phyloP scores from a whole-genome alignment of 2,113 vertebrate species.

The Isurus oxyrinchus region DNA sequence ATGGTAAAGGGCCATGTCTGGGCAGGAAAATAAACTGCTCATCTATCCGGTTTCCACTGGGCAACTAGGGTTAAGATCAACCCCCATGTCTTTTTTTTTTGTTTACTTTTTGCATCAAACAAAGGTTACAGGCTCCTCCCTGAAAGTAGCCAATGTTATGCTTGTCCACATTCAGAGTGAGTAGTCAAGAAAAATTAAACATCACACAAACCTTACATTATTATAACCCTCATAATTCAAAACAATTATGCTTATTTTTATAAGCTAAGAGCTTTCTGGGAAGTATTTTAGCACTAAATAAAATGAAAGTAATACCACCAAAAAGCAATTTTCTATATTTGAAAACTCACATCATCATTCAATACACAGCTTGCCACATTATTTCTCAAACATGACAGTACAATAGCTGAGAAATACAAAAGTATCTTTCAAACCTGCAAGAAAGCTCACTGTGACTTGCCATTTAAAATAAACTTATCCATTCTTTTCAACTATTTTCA shows the following conservation, averaged over 20 bases:
- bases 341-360: neutral
- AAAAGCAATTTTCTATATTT: neutral
- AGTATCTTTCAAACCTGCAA: neutral
- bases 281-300: neutral
- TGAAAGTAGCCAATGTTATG: neutral
- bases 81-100: neutral
- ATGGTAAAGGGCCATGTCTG: neutral
- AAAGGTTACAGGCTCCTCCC: neutral
- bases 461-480: neutral
- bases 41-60: neutral
- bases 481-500: neutral
- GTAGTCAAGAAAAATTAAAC: neutral
- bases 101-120: neutral
- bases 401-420: neutral
- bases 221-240: neutral
- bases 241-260: neutral
- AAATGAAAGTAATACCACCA: neutral
- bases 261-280: no score
- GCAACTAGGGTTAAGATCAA: neutral
- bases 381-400: neutral
- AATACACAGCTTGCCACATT: no score
- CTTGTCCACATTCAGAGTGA: neutral
- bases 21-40: neutral
- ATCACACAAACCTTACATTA: neutral
- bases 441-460: neutral